These are phyloP conservation scores for Macrosiphum euphorbiae DNA, from an alignment of 2,888 invertebrate genomes.

Conservation along the genomic window DNA sequence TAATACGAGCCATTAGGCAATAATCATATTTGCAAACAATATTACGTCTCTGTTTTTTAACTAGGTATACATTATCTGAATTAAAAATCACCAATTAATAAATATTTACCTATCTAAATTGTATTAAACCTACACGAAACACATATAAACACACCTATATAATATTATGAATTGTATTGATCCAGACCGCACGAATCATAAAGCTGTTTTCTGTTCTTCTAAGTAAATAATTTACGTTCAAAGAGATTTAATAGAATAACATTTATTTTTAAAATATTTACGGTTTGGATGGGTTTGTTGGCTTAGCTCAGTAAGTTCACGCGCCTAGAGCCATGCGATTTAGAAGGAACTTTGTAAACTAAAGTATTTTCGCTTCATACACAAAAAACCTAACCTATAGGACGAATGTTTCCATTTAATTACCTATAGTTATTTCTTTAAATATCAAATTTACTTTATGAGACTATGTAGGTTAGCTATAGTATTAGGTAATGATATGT, in stretches of 20 bases:
- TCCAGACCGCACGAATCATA: not conserved
- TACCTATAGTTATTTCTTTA: not conserved
- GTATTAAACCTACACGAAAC: not conserved
- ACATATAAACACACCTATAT: too few relatives aligned
- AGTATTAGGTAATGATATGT: not conserved
- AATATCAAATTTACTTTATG: not conserved
- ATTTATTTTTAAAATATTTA: not conserved
- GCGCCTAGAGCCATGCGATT: not conserved
- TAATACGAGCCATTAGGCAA: not conserved
- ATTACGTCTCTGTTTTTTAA: not conserved
- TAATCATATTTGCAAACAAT: not conserved
- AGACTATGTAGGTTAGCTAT: not conserved
- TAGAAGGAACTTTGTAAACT: not conserved
- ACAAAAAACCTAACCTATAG: not conserved
- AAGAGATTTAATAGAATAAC: not conserved
- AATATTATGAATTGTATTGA: not conserved
- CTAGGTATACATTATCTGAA: not conserved
- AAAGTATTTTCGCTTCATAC: not conserved
- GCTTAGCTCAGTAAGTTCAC: not conserved
- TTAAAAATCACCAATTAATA: not conserved
- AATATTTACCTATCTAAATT: not conserved
- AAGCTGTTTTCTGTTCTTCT: not conserved
- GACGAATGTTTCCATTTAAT: not conserved
- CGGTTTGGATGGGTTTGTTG: not conserved
- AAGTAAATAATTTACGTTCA: not conserved